Evolutionary conservation across 1,140 invertebrate species (phyloP), one percentile per base, ranked within the genome.

Genomic region (Macrobrachium rosenbergii): DNA sequence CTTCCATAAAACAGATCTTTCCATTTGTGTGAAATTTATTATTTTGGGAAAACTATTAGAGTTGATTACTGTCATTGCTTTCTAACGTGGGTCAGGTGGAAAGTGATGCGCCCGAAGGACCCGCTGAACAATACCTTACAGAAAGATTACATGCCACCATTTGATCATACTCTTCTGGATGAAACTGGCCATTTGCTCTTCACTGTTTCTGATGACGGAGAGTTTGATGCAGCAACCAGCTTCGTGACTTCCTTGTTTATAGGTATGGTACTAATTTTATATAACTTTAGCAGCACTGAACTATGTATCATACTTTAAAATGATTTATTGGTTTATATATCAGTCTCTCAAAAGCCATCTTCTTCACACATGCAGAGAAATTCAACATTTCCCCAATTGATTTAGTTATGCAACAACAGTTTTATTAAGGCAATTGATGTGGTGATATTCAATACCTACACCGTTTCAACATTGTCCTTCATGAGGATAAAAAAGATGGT

Each of bases 131-230:
- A 87, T 23, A 37, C 21, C 1, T 67, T 81, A 43, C 85, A 87
- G 59, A 2, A n/a, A 19, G 19, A 72, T 5, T 87, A 77, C 59
- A 59, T 52, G 43, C 78, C 85, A 16, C 23, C 10, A 12, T 2
- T 62, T n/a, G 85, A 87, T 64, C 85, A 87, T 37, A 87, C 85
- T 10, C 28, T 62, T 28, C 59, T 43, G 21, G 59, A 87, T 60
- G 45, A 21, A 17, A 23, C 23, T 7, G 75, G 85, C 52, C 81
- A 75, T 37, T 81, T 63, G n/a, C 63, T 67, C n/a, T 87, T 81
- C 28, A 82, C 85, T 19, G 59, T 77, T 16, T 52, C 85, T 23
- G 67, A 64, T 45, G 8, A 8, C 14, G 85, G 85, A 87, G 69
- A 81, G 2, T 87, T 64, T 23, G 60, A 82, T n/a, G 21, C 67